Percentiles rank a stretch among this genome's conserved stretches.
Evolutionary conservation across 2,797 vertebrate species (phyloP).

Genomic region (Cercopithecus diana): DNA sequence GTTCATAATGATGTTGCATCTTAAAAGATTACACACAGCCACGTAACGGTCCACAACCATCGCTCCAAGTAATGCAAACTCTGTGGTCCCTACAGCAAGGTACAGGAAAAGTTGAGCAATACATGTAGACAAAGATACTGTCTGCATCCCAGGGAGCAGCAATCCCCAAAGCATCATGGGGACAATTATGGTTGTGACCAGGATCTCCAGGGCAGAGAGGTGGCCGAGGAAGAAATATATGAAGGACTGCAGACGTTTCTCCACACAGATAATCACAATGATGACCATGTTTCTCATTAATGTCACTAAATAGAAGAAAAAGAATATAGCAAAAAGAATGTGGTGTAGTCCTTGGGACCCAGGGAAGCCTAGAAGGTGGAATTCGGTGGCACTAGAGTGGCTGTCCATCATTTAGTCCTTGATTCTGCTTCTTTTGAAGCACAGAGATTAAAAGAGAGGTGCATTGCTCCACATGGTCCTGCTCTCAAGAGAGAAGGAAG

Average conservation of each 20-base stretch:
- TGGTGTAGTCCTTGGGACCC: neutral
- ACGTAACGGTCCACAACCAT: slow-evolving; percentile 68
- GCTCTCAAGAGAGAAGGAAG: neutral
- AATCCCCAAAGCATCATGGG: slow-evolving; percentile 54
- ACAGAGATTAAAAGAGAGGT: neutral
- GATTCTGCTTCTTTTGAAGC: neutral
- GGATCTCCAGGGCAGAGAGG: slow-evolving; percentile 53
- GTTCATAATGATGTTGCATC: slow-evolving; percentile 58
- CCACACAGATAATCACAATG: slow-evolving; percentile 1
- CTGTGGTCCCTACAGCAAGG: slow-evolving; percentile 65
- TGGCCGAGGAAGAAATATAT: slow-evolving; percentile 73
- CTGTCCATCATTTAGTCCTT: slow-evolving; percentile 34
- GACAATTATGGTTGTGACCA: neutral
- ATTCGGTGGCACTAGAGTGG: slow-evolving; percentile 55
- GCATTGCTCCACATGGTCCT: neutral
- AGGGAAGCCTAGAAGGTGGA: slow-evolving; percentile 58
- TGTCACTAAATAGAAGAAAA: slow-evolving; percentile 50
- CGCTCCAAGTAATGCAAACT: neutral
- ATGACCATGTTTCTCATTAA: slow-evolving; percentile 50
- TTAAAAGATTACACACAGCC: slow-evolving; percentile 65
- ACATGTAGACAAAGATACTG: slow-evolving; percentile 49
- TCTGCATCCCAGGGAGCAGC: slow-evolving; percentile 7
- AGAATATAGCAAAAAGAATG: slow-evolving; percentile 49
- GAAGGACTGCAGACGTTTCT: slow-evolving; percentile 35
- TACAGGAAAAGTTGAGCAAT: slow-evolving; percentile 58